These are phyloP conservation scores for Geotrupes spiniger DNA, from an alignment of 2,888 invertebrate species.

Conservation along the genomic window DNA sequence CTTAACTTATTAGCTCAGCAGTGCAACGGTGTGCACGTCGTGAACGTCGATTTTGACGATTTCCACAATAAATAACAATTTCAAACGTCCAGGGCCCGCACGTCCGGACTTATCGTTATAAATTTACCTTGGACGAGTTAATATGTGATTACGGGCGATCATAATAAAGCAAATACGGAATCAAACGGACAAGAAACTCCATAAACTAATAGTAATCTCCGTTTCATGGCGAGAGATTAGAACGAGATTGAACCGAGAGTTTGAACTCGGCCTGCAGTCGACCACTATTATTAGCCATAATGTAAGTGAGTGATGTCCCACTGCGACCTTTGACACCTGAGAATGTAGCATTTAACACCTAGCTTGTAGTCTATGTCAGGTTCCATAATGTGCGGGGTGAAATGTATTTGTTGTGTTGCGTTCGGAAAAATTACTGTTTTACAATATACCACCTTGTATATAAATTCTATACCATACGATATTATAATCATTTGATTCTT, in stretches of 20 bases:
- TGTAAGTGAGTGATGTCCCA: conserved; percentile 46
- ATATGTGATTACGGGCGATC: background rate
- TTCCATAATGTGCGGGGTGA: background rate
- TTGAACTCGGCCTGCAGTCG: conserved; percentile 28
- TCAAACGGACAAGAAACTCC: conserved; percentile 3
- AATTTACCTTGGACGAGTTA: too few species aligned
- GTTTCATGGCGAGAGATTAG: conserved; percentile 18
- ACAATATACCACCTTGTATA: too few species aligned
- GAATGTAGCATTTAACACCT: conserved; percentile 47
- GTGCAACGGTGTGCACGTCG: too few species aligned
- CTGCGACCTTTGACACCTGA: conserved; percentile 45
- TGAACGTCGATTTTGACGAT: too few species aligned
- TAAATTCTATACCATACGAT: too few species aligned
- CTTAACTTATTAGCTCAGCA: too few species aligned
- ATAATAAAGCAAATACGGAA: background rate
- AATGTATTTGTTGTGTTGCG: too few species aligned
- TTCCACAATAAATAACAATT: too few species aligned
- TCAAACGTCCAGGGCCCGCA: too few species aligned
- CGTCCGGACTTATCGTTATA: too few species aligned
- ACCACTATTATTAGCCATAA: conserved; percentile 45
- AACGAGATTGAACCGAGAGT: conserved; percentile 22
- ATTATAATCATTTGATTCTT: too few species aligned
- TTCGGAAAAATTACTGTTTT: too few species aligned
- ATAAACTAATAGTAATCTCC: conserved; percentile 4
- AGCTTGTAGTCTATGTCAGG: conserved; percentile 22